Conservation (phyloP, 2,113 vertebrate species). For the Paramormyrops kingsleyae region DNA sequence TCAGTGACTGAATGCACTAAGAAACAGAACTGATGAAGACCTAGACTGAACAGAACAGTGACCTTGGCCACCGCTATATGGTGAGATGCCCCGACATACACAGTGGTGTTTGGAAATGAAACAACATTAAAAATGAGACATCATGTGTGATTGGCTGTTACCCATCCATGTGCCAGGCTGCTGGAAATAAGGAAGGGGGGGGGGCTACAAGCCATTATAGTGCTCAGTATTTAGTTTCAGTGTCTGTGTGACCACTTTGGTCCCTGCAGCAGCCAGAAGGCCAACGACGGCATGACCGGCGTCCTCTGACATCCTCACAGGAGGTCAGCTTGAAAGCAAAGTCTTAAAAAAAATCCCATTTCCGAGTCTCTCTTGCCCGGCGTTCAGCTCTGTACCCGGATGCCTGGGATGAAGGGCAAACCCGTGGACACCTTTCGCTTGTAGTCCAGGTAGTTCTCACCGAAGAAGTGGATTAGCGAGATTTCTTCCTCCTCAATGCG, state of each 20-base stretch:
- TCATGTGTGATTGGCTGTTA: background rate
- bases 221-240: conserved; percentile 30
- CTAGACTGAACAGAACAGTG: background rate
- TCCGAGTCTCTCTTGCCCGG: conserved; percentile 33
- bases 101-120: background rate
- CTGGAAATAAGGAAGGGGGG: background rate
- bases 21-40: background rate
- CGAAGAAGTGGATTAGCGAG: conserved; percentile 89
- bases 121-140: background rate
- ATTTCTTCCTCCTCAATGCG: conserved; percentile 92
- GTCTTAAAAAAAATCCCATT: conserved; percentile 14
- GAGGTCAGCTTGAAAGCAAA: conserved; percentile 35
- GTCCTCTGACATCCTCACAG: conserved; percentile 32
- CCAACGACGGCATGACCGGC: conserved; percentile 26
- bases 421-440: conserved; percentile 83
- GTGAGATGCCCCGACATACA: background rate
- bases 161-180: background rate
- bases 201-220: conserved; percentile 9
- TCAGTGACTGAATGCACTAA: background rate
- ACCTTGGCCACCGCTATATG: background rate
- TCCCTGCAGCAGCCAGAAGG: conserved; percentile 32
- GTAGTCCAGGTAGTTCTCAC: conserved; percentile 88
- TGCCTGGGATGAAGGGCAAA: conserved; percentile 89
- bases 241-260: conserved; percentile 29
- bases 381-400: conserved; percentile 68